Evolutionary conservation across 2,797 vertebrate species (phyloP), one percentile per base, ranked within the genome.

Genomic region (Ctenochaetus hawaiiensis): DNA sequence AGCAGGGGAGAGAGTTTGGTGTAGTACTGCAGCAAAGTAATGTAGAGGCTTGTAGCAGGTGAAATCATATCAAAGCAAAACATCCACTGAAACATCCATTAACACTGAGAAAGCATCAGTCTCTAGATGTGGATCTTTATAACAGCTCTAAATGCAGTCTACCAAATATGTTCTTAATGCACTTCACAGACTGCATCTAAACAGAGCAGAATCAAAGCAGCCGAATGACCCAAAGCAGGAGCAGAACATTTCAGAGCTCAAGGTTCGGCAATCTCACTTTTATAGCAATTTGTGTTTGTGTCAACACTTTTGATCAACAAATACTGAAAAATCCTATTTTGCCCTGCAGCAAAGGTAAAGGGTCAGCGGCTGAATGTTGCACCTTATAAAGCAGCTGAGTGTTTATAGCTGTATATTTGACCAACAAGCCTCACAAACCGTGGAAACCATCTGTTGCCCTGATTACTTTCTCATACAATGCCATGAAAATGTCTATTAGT

Each of bases 201-300:
- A 67, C 72, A 45, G 13, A 7, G 5, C 6, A 65, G 2, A 53
- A 13, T 11, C 20, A 39, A 47, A 52, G 18, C 18, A 22, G 20
- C 20, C 22, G 5, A 51, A 41, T 61, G 73, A 77, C 37, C 39
- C 26, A 22, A 37, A 58, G 54, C 52, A 18, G n/a, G 26, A 54
- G n/a, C 30, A 30, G 8, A 23, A 41, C 34, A 41, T 52, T 57
- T 41, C 22, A 30, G 45, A 17, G 26, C 41, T 16, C 16, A 67
- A 6, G 61, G 20, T 47, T 17, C 22, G 44, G 30, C 30, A 6
- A 7, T 34, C 30, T 34, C 30, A 9, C 34, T 69, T 34, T 39
- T 2, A 12, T 11, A 60, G 45, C 45, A 30, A 34, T 78, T 64
- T 61, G 56, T 81, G 64, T 79, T 79, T 3, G 30, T 69, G 66